These are phyloP conservation scores for Cephonodes hylas DNA, from an alignment of 2,888 invertebrate species.

Conservation along the genomic window DNA sequence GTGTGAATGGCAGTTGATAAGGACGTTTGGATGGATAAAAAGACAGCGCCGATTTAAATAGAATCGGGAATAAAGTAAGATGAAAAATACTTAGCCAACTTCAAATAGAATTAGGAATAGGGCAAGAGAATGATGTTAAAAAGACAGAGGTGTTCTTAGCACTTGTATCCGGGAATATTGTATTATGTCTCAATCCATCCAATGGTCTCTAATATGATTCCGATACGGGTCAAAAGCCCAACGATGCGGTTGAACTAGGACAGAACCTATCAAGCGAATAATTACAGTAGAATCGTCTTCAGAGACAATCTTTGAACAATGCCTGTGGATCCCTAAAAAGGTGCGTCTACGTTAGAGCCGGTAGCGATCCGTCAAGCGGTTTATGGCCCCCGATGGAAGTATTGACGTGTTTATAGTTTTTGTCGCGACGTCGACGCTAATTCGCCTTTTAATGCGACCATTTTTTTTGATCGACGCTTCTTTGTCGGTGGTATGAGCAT, in stretches of 20 bases:
- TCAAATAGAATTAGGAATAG: too few relatives aligned
- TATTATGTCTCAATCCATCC: too few relatives aligned
- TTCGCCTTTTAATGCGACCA: slow-evolving; percentile 38
- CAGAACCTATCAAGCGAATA: background rate
- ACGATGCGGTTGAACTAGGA: background rate
- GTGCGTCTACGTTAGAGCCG: slow-evolving; percentile 35
- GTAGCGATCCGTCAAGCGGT: slow-evolving; percentile 69
- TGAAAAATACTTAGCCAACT: too few relatives aligned
- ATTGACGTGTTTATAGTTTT: slow-evolving; percentile 59
- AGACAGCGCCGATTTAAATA: too few relatives aligned
- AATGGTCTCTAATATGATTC: too few relatives aligned
- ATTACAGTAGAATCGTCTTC: background rate
- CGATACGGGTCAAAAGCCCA: background rate
- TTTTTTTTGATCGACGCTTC: slow-evolving; percentile 25
- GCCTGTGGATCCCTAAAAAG: slow-evolving; percentile 22
- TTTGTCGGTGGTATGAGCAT: slow-evolving; percentile 14
- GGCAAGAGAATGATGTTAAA: too few relatives aligned
- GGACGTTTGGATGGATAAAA: too few relatives aligned
- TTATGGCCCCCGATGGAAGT: slow-evolving; percentile 55
- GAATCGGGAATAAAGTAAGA: too few relatives aligned
- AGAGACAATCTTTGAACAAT: background rate
- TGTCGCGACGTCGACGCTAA: slow-evolving; percentile 42
- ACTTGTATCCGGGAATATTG: too few relatives aligned
- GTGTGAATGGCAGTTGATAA: too few relatives aligned
- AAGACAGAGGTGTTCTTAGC: too few relatives aligned